phyloP scores from a whole-genome alignment of 2,888 invertebrate species.

The Philaethria dido region DNA sequence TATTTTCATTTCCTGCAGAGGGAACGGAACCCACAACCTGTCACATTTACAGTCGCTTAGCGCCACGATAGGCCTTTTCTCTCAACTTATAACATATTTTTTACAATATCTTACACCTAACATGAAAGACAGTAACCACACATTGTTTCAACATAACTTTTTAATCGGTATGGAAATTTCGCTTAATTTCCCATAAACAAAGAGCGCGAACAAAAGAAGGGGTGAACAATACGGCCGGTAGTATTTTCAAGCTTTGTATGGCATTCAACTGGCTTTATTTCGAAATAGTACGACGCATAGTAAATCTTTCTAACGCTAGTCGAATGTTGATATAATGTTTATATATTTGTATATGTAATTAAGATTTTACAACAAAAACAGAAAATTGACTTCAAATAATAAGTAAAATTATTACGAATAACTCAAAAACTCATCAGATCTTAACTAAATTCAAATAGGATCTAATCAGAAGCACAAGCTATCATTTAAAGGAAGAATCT shows the following conservation, averaged over 20 bases:
- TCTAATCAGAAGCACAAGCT: too few species aligned
- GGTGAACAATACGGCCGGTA: conserved; percentile 38
- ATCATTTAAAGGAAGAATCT: too few species aligned
- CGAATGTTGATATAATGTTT: background rate
- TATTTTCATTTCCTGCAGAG: too few species aligned
- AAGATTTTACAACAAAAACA: too few species aligned
- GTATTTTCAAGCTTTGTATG: conserved; percentile 40
- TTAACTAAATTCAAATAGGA: too few species aligned
- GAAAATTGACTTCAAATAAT: too few species aligned
- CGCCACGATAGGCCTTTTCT: too few species aligned
- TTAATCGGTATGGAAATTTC: conserved; percentile 41
- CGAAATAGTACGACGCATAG: conserved; percentile 29
- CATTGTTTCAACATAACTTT: conserved; percentile 29
- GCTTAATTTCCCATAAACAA: conserved; percentile 44
- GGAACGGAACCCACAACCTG: too few species aligned
- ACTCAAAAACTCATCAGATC: too few species aligned
- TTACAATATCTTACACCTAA: background rate
- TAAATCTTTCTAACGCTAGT: conserved; percentile 39
- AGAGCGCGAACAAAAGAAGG: conserved; percentile 40
- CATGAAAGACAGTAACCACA: background rate
- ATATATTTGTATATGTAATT: background rate
- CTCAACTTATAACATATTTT: too few species aligned
- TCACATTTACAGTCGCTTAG: too few species aligned
- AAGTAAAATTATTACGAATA: too few species aligned
- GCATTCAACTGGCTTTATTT: conserved; percentile 38